Evolutionary conservation across 2,888 invertebrate species (phyloP), one percentile per base, ranked within the genome.

Genomic region (Zygaena filipendulae): DNA sequence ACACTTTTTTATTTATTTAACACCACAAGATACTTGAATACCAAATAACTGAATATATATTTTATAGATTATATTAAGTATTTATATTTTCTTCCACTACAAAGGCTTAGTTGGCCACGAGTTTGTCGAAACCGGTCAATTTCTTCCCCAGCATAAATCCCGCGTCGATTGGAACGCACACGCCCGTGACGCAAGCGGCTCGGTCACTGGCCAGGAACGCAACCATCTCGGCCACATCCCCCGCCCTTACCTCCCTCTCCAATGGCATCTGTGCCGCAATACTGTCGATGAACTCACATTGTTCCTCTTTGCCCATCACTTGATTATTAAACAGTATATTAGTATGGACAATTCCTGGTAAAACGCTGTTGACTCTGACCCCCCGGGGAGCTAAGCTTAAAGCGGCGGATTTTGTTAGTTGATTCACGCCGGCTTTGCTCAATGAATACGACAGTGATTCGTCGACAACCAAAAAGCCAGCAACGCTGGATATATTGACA

Each of bases 351-450:
- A 63, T 60, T 1, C 72, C 72, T n/a, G 72, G 71, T 32, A 67
- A 69, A 2, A 74, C 62, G 6, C 63, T 43, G 22, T 74, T 74
- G 3, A 68, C 68, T 44, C 72, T 49, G 2, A 74, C 61, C 13
- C 70, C 68, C 29, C 51, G 49, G 2, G 51, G 36, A 2, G 56
- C 68, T 9, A 63, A 36, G 28, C 67, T 58, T 11, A 67, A 30
- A n/a, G 74, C 71, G 7, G 50, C 40, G 32, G 68, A 69, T 41
- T 67, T 68, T 1, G 67, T 70, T 3, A 69, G 59, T 54, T 63
- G 63, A 29, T 74, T 70, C 2, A 71, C 35, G 2, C 64, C 70
- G 2, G 71, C 68, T 45, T 74, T 74, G 1, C 68, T 63, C 55
- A 72, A 67, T 35, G 63, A 66, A 36, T 74, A 72, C 0, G 66